Evolutionary conservation across 2,113 vertebrate genomes (phyloP).

Genomic region (Rhinogobius similis): DNA sequence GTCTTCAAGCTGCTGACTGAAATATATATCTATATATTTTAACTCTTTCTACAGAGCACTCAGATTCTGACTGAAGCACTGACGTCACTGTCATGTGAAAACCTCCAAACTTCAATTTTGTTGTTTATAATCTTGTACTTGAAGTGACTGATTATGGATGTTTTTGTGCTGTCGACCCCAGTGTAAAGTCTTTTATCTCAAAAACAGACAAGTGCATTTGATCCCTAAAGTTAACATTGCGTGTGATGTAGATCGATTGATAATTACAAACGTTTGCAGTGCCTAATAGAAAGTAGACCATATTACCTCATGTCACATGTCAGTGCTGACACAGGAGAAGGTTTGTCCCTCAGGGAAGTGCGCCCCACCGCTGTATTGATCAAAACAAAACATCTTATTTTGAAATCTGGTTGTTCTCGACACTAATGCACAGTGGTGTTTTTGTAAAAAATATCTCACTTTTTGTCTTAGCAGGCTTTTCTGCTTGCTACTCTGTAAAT

Average conservation of each 20-base stretch:
- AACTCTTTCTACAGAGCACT: slow-evolving; percentile 44
- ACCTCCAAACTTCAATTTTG: slow-evolving; percentile 51
- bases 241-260: neutral
- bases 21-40: no score
- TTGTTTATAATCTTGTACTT: slow-evolving; percentile 68
- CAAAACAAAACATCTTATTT: slow-evolving; percentile 15
- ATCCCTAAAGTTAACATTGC: slow-evolving; percentile 21
- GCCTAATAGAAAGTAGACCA: slow-evolving; percentile 35
- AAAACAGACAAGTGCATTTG: slow-evolving; percentile 16
- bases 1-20: no score
- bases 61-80: slow-evolving; percentile 42
- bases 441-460: slow-evolving; percentile 59
- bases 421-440: slow-evolving; percentile 47
- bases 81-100: slow-evolving; percentile 54
- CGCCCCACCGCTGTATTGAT: slow-evolving; percentile 26
- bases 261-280: neutral
- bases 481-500: slow-evolving; percentile 77
- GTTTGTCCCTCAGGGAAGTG: slow-evolving; percentile 77
- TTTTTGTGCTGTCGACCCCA: slow-evolving; percentile 54
- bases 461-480: slow-evolving; percentile 63
- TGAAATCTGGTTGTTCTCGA: slow-evolving; percentile 47
- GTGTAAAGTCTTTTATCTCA: slow-evolving; percentile 47
- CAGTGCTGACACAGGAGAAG: slow-evolving; percentile 66
- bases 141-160: slow-evolving; percentile 54
- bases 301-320: slow-evolving; percentile 70